Conservation (phyloP, 2,797 vertebrate genomes). For the Acrossocheilus fasciatus region DNA sequence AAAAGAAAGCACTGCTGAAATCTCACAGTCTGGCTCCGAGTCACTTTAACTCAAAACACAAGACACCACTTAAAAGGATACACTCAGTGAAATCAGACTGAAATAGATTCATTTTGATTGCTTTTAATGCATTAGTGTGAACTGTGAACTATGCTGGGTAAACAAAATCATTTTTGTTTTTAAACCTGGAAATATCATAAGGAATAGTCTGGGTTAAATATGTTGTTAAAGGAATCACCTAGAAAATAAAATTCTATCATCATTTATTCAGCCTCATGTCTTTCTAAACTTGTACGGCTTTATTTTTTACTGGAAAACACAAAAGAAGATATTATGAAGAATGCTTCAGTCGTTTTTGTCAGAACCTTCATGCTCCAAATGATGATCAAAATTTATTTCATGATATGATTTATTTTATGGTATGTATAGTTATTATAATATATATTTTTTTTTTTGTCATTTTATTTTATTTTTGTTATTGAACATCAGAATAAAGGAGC, state of each 20-base stretch:
- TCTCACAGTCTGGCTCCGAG: neutral
- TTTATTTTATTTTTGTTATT: neutral
- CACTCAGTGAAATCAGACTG: neutral
- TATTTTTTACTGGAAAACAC: neutral
- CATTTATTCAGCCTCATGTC: neutral
- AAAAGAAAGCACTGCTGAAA: slow-evolving; percentile 6
- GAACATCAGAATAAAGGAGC: neutral
- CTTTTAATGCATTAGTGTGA: neutral
- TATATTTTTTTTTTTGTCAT: neutral
- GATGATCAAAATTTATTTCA: neutral
- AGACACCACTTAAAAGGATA: neutral
- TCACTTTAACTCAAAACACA: neutral
- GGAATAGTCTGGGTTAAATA: neutral
- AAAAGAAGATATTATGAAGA: neutral
- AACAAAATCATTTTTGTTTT: neutral
- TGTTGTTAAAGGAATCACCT: neutral
- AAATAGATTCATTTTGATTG: neutral
- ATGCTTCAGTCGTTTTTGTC: neutral
- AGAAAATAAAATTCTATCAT: neutral
- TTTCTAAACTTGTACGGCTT: neutral
- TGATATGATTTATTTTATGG: neutral
- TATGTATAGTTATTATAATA: neutral
- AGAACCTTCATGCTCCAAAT: neutral
- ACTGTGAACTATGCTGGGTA: neutral
- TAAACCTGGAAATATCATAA: neutral